phyloP scores from a whole-genome alignment of 2,113 vertebrate species.

The Arizona elegans region DNA sequence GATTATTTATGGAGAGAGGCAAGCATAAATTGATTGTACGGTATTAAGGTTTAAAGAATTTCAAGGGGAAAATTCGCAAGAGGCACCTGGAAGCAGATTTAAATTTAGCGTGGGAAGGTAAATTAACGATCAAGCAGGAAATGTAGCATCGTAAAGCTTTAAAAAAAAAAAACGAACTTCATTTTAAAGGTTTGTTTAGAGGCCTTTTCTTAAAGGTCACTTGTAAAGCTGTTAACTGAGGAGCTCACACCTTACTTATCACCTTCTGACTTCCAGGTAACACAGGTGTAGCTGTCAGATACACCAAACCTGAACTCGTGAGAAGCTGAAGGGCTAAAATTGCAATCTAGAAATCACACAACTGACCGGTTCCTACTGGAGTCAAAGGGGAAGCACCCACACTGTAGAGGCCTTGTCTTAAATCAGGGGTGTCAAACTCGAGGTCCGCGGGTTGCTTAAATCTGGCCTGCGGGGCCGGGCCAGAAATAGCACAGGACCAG shows the following conservation, averaged over 20 bases:
- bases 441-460: too few species aligned
- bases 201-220: not conserved
- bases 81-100: not conserved
- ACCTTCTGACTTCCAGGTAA: not conserved
- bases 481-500: too few species aligned
- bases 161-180: not conserved
- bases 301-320: not conserved
- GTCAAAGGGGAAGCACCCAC: not conserved
- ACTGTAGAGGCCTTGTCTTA: not conserved
- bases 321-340: constrained; percentile 1
- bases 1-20: constrained; percentile 33
- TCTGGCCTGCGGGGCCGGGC: too few species aligned
- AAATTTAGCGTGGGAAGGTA: constrained; percentile 16
- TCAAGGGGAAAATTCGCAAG: constrained; percentile 14
- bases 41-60: constrained; percentile 15
- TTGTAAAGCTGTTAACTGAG: not conserved
- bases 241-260: not conserved
- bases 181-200: constrained; percentile 23
- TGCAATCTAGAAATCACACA: not conserved
- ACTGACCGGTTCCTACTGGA: not conserved
- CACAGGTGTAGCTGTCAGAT: not conserved
- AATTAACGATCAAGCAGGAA: constrained; percentile 28
- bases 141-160: constrained; percentile 5
- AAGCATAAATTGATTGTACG: not conserved
- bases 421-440: not conserved